phyloP scores from a whole-genome alignment of 2,888 invertebrate genomes.

The Agonopterix alstromeriana region DNA sequence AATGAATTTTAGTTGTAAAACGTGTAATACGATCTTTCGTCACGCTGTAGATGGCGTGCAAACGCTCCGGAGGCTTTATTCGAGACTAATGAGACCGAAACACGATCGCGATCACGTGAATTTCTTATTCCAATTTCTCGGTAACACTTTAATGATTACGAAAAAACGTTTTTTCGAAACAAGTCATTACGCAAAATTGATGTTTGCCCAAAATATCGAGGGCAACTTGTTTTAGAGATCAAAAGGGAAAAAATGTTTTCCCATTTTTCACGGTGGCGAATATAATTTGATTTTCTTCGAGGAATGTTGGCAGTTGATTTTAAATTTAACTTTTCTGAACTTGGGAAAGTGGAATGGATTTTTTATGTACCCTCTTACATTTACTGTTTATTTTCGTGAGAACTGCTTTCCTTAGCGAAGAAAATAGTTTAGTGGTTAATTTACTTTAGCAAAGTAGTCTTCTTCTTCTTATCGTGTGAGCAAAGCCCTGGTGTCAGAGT shows the following conservation, averaged over 20 bases:
- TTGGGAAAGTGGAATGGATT: slow-evolving; percentile 52
- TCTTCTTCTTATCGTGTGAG: too few relatives aligned
- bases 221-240: slow-evolving; percentile 52
- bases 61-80: slow-evolving; percentile 8
- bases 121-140: slow-evolving; percentile 2
- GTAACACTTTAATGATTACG: slow-evolving; percentile 26
- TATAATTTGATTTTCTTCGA: slow-evolving; percentile 64
- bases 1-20: slow-evolving; percentile 12
- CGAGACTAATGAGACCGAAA: slow-evolving; percentile 31
- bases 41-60: slow-evolving; percentile 14
- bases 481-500: too few relatives aligned
- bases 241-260: slow-evolving; percentile 54
- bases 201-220: slow-evolving; percentile 48
- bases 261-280: slow-evolving; percentile 58
- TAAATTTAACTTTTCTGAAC: slow-evolving; percentile 58
- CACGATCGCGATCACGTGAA: slow-evolving; percentile 22
- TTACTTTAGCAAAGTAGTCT: background rate
- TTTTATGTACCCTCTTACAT: slow-evolving; percentile 49
- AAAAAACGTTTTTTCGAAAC: slow-evolving; percentile 28
- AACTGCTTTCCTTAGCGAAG: slow-evolving; percentile 23
- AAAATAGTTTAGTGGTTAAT: slow-evolving; percentile 10
- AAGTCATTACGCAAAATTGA: slow-evolving; percentile 49
- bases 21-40: slow-evolving; percentile 24
- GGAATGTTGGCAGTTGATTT: slow-evolving; percentile 59
- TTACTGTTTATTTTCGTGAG: slow-evolving; percentile 48